Conservation (phyloP, 2,888 invertebrate species). For the Sclerodermus sp. region DNA sequence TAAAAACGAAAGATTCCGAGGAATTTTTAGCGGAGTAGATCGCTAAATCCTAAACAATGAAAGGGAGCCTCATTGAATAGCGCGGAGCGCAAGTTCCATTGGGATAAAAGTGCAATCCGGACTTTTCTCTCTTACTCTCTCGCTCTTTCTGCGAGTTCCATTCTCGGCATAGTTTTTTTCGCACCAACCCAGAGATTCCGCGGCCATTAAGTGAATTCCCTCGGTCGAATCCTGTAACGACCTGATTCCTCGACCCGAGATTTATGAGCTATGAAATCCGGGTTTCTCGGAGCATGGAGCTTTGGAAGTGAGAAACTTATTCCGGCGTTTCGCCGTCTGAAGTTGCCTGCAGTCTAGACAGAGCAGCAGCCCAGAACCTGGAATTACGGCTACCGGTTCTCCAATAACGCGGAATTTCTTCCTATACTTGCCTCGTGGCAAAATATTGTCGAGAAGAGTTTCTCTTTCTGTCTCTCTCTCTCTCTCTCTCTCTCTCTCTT, state of each 20-base stretch:
- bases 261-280: background rate
- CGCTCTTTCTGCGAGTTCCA: too few relatives aligned
- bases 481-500: too few relatives aligned
- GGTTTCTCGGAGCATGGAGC: background rate
- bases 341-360: conserved; percentile 9
- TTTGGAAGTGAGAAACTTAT: background rate
- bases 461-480: too few relatives aligned
- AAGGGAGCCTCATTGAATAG: too few relatives aligned
- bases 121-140: too few relatives aligned
- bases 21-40: too few relatives aligned
- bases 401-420: conserved; percentile 19
- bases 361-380: conserved; percentile 16
- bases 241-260: background rate
- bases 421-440: conserved; percentile 22
- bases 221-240: conserved; percentile 2
- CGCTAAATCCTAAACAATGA: too few relatives aligned
- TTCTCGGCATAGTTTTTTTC: too few relatives aligned
- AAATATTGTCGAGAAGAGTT: conserved; percentile 21
- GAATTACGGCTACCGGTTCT: conserved; percentile 32
- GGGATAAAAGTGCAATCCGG: too few relatives aligned
- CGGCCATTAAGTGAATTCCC: conserved; percentile 1
- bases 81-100: too few relatives aligned
- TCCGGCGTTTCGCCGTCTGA: background rate
- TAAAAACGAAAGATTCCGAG: too few relatives aligned
- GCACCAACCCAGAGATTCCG: too few relatives aligned